These are phyloP conservation scores for Styela clava DNA, from an alignment of 23 tunicate genomes.

Conservation along the genomic window DNA sequence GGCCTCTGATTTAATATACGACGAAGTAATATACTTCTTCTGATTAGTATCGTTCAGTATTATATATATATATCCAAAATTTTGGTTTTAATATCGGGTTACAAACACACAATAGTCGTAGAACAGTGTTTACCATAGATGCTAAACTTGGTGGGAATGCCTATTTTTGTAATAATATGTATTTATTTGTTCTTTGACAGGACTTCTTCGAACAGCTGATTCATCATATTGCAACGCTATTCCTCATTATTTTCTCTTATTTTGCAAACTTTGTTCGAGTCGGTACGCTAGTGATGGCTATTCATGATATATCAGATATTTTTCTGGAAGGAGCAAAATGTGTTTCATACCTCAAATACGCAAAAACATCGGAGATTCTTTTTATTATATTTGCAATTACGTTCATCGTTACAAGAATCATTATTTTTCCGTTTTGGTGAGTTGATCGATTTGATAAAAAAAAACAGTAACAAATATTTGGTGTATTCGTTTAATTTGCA, in stretches of 20 bases:
- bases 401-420: slow-evolving; percentile 55
- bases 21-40: too few species aligned
- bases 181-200: not conserved
- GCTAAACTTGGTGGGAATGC: too few species aligned
- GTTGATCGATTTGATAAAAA: too few species aligned
- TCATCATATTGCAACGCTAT: slow-evolving; percentile 77
- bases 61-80: too few species aligned
- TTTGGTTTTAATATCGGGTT: too few species aligned
- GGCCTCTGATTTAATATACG: too few species aligned
- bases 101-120: too few species aligned
- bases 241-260: slow-evolving; percentile 76
- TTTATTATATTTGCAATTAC: slow-evolving; percentile 69
- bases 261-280: slow-evolving; percentile 66
- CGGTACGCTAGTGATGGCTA: slow-evolving; percentile 81
- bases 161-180: too few species aligned
- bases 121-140: too few species aligned
- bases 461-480: too few species aligned
- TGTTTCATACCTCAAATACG: slow-evolving; percentile 44
- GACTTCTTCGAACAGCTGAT: slow-evolving; percentile 80
- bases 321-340: slow-evolving; percentile 74
- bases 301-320: slow-evolving; percentile 90
- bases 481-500: too few species aligned
- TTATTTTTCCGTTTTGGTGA: slow-evolving; percentile 42
- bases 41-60: too few species aligned
- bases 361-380: slow-evolving; percentile 39